Evolutionary conservation across 2,797 vertebrate genomes (phyloP), one percentile per base, ranked within the genome.

Genomic region (Siniperca obscura): DNA sequence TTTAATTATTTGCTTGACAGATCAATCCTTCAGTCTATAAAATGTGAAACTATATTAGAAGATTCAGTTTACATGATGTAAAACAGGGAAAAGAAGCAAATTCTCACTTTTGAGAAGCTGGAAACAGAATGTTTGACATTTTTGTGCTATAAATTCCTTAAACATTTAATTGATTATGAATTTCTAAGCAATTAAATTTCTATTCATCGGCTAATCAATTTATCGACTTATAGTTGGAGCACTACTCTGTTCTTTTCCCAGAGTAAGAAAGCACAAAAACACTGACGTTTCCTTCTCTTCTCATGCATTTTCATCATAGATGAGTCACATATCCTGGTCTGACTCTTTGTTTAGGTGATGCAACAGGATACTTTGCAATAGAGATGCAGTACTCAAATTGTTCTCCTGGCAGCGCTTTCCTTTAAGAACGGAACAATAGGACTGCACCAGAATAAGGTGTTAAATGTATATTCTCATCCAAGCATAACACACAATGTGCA

Each of bases 291-390:
- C 6, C 8, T 56, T 70, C 19, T 44, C 7, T 27, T n/a, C n/a
- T 21, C 10, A 13, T 77, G 11, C 2, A 60, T 70, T 78, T 78
- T 27, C n/a, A 68, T 69, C 57, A 30, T 7, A 56, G 60, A 82
- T 75, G 38, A 80, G 52, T 70, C 2, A 8, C 71, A 80, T 78
- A 72, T 76, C 16, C 44, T 40, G 34, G 16, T 34, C 13, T 25
- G 4, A 3, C n/a, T 67, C 34, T 90, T 83, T 90, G 67, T 80
- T 81, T 42, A 80, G 60, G n/a, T 78, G 60, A 81, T 86, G 86
- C 52, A 91, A 89, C 71, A 80, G 70, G 85, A 90, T 57, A 79
- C 73, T 14, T 72, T 81, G 44, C 59, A 85, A 42, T 71, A 53
- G 64, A 70, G 19, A 53, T 60, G 71, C 30, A 69, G 72, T 34